Base-by-base conservation (phyloP, 2,888 invertebrate species). In the Drosophila yooni region DNA sequence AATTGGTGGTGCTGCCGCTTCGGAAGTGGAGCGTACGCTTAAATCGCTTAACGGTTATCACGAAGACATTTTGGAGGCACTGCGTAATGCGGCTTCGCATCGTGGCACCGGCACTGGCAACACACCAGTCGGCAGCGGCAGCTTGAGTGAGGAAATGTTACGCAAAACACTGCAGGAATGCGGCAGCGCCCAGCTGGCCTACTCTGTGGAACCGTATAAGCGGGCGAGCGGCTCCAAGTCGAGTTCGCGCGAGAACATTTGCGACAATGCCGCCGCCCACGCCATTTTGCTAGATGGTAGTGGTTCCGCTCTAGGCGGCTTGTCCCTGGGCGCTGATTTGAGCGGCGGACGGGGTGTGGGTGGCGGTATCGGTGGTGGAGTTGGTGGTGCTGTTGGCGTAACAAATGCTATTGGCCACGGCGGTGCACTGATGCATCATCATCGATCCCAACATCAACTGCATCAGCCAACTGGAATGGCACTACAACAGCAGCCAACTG, bases 41-140 rank as follows among this genome's bases (percentile, higher is more conserved):
- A 97, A 97, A 94, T 97, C 96, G 72, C 94, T 98, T 51, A 97
- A 98, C 92, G 98, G 98, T 50, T 98, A 98, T 94, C 98, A 98
- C 93, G 98, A 98, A 91, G 97, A 97, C 91, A 97, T 98, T 88
- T 94, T 98, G 82, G 97, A 97, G 92, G 98, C 97, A n/a, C 93
- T 98, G 86, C 95, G 97, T 82, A 96, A 95, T 81, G 98, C 98
- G 15, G 97, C 97, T 31, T 94, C 94, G 50, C 96, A 96, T 91
- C 95, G 96, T 21, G 94, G 95, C 92, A 92, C 95, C 90, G 95
- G 95, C 57, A 94, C 94, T 54, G 94, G 94, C 51, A 94, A 95
- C 53, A 94, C 94, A 27, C 95, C 95, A 38, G 95, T 95, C 27
- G 95, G 95, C 59, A 95, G 95, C 85, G 94, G 95, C 69, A 95